Conservation (phyloP, 2,888 invertebrate species). For the Griposia aprilina region DNA sequence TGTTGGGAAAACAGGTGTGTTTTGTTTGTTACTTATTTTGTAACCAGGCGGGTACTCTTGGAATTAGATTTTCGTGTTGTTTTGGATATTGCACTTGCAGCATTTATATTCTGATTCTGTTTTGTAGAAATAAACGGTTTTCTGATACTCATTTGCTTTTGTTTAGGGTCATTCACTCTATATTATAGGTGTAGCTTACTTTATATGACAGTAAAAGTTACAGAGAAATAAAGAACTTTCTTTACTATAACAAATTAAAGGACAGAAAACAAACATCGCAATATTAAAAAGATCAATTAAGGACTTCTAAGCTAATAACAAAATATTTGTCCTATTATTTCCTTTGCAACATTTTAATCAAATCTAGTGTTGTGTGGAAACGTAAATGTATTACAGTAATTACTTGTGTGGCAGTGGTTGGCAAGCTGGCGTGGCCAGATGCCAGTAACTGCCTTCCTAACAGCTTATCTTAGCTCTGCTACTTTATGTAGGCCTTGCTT, state of each 20-base stretch:
- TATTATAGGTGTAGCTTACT: background rate
- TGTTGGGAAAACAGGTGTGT: constrained; percentile 1
- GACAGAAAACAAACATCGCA: constrained; percentile 10
- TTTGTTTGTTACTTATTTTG: constrained; percentile 23
- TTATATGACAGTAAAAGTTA: background rate
- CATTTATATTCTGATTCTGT: background rate
- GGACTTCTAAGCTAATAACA: constrained; percentile 23
- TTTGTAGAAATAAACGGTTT: background rate
- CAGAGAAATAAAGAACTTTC: constrained; percentile 17
- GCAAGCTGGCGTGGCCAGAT: constrained; percentile 67
- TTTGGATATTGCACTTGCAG: background rate
- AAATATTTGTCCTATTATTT: constrained; percentile 41
- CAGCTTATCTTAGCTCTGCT: constrained; percentile 69
- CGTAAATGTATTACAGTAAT: constrained; percentile 63
- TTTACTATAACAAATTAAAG: background rate
- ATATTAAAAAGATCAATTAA: constrained; percentile 38
- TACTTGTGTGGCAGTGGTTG: constrained; percentile 59
- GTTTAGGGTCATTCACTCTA: background rate
- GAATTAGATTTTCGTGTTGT: constrained; percentile 10
- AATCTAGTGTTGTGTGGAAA: constrained; percentile 51
- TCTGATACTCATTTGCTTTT: background rate
- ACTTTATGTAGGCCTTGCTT: constrained; percentile 57
- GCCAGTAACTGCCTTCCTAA: constrained; percentile 70
- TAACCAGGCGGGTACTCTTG: background rate
- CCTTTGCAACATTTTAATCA: constrained; percentile 56